Base-by-base conservation (phyloP, 2,797 vertebrate genomes). In the Staurois parvus region DNA sequence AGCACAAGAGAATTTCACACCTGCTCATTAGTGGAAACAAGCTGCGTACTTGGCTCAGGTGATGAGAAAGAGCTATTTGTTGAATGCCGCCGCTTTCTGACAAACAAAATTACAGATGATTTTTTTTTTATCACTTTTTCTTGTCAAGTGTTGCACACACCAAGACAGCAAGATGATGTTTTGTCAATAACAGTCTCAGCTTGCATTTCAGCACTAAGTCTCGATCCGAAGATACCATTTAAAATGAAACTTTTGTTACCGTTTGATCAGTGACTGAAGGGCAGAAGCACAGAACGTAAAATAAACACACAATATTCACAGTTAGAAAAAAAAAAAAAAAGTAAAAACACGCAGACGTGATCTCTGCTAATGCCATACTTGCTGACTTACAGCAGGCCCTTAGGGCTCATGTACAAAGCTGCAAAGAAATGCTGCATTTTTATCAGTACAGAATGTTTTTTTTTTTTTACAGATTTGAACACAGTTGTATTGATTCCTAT, bases 1-100 rank as follows among this genome's bases (percentile, higher is more conserved):
- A 78, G 68, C 75, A 84, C 40, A 59, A 40, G 30, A 84, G 52
- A 37, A 15, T 48, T 84, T 84, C 67, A 42, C 74, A 84, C 82
- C 82, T 72, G 74, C 67, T 52, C 62, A 17, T 37, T 3, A 59
- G 9, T 2, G 24, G 74, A 26, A 40, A 76, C 19, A 69, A 69
- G 17, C 19, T 74, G 68, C n/a, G 29, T 42, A 59, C 34, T 17
- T 67, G 10, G 48, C 42, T 52, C 64, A 59, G 45, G 32, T 62
- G 74, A 84, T 64, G 56, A 56, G 21, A 77, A 34, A 52, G n/a
- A 40, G 32, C n/a, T 15, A 40, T 59, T 69, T 29, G 24, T 52
- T 76, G 76, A 66, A 76, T 75, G 26, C 42, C n/a, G 1, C 21
- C 26, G 48, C 68, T 81, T 72, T 59, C 67, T 48, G 30, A 72